Evolutionary conservation across 35 echinoderm and acorn worm species (phyloP), one percentile per base, ranked within the genome.

Genomic region (Apostichopus californicus): DNA sequence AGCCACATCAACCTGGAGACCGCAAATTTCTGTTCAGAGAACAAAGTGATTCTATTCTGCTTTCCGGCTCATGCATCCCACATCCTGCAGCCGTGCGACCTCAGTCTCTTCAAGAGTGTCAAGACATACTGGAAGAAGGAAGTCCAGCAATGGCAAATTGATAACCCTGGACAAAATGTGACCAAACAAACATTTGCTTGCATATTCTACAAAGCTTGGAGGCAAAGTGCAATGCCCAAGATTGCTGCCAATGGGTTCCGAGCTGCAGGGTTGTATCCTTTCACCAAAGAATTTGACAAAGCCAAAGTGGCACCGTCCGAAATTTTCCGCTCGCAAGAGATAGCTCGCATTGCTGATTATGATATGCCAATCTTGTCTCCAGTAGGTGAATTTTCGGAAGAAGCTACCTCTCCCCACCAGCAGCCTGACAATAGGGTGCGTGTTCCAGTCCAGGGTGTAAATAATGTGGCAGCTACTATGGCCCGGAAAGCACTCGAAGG

Each of bases 71-170:
- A 95, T 87, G 86, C 92, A 4, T 70, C 60, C 20, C 94, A 95
- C 73, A 91, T 95, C 23, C 80, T 96, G 4, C 95, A 96, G 28
- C 95, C 95, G 3, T 94, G 92, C 20, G 95, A 94, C 87, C 78
- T 96, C 54, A 57, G 78, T 59, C 68, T 96, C 13, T 96, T 89
- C 90, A 80, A 85, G 54, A 63, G 92, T 61, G 23, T 93, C 22
- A 96, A 96, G 83, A 77, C 71, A 46, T 55, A 52, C 53, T 96
- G 92, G 95, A 77, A 75, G 52, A 86, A 66, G 22, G 79, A 80
- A 72, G 90, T 94, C 17, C 87, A 83, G 25, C 78, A 83, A 14
- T 96, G 70, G 53, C 88, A 90, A 63, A 77, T 79, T 20, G 90
- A 91, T 5, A 71, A 96, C 55, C 88, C 80, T 26, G 95, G 92